Conservation (phyloP, 2,113 vertebrate species). For the Seriola rivoliana region DNA sequence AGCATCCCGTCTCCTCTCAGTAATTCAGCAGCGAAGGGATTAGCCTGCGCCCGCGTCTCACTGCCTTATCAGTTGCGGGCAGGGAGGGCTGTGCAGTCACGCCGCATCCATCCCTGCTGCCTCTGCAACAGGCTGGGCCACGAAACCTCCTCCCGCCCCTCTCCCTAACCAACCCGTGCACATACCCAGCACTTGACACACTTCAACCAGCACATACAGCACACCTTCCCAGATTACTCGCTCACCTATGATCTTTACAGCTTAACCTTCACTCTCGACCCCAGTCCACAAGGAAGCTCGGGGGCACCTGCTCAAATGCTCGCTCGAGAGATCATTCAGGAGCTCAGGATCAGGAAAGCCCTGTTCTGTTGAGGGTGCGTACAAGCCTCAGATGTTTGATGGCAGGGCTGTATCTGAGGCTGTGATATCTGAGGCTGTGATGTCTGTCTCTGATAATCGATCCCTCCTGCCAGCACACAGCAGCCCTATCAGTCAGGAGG, state of each 20-base stretch:
- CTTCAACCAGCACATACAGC: slow-evolving; percentile 23
- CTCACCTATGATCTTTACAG: slow-evolving; percentile 27
- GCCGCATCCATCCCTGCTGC: slow-evolving; percentile 43
- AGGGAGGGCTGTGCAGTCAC: slow-evolving; percentile 65
- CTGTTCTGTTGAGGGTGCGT: slow-evolving; percentile 19
- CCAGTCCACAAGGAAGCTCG: not conserved
- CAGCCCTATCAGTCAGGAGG: slow-evolving; percentile 60
- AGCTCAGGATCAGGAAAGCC: slow-evolving; percentile 24
- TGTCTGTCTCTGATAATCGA: slow-evolving; percentile 74
- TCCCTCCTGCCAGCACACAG: slow-evolving; percentile 61
- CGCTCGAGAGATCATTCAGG: not conserved
- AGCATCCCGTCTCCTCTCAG: slow-evolving; percentile 63
- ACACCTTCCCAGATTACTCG: slow-evolving; percentile 25
- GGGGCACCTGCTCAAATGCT: slow-evolving; percentile 10
- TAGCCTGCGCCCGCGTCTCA: slow-evolving; percentile 61
- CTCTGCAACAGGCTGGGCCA: slow-evolving; percentile 52
- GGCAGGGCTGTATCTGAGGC: slow-evolving; percentile 58
- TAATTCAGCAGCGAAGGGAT: slow-evolving; percentile 72
- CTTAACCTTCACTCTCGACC: slow-evolving; percentile 38
- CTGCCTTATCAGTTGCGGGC: slow-evolving; percentile 73
- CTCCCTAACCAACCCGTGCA: not conserved
- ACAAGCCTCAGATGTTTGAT: slow-evolving; percentile 42
- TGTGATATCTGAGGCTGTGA: slow-evolving; percentile 65
- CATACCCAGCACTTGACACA: slow-evolving; percentile 29
- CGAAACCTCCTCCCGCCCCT: not conserved